Evolutionary conservation across 2,888 invertebrate species (phyloP).

Genomic region (Agrochola macilenta): DNA sequence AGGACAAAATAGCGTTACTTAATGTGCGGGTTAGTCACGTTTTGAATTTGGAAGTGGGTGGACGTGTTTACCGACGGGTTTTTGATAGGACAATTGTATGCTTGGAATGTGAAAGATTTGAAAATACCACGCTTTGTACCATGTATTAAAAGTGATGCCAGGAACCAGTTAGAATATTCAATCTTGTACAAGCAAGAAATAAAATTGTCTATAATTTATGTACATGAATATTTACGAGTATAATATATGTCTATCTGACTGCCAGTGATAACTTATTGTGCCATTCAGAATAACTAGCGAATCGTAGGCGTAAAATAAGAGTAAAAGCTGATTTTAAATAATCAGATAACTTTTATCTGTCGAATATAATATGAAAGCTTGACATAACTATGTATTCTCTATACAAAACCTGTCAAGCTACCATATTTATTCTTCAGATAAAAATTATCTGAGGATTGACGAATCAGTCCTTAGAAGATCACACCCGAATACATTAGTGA

Average conservation of each 20-base stretch:
- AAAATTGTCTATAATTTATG: neutral
- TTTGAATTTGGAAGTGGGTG: conserved; percentile 34
- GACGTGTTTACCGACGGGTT: conserved; percentile 29
- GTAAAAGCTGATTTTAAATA: too few species aligned
- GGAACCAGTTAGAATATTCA: neutral
- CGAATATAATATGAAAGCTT: too few species aligned
- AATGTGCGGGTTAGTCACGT: conserved; percentile 85
- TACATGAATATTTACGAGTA: too few species aligned
- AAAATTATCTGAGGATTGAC: too few species aligned
- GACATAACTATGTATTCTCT: too few species aligned
- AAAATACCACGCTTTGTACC: too few species aligned
- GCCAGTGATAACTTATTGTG: neutral
- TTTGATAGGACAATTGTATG: neutral
- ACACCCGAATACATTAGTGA: too few species aligned
- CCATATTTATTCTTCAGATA: too few species aligned
- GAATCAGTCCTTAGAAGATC: neutral
- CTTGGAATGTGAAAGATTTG: neutral
- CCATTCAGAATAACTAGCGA: neutral
- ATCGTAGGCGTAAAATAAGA: neutral
- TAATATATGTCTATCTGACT: neutral
- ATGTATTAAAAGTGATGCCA: too few species aligned
- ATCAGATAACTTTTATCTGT: too few species aligned
- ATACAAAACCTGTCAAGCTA: too few species aligned
- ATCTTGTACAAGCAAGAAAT: neutral
- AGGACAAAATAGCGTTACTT: conserved; percentile 81